Evolutionary conservation across 2,888 invertebrate species (phyloP).

Genomic region (Miltochrista miniata): DNA sequence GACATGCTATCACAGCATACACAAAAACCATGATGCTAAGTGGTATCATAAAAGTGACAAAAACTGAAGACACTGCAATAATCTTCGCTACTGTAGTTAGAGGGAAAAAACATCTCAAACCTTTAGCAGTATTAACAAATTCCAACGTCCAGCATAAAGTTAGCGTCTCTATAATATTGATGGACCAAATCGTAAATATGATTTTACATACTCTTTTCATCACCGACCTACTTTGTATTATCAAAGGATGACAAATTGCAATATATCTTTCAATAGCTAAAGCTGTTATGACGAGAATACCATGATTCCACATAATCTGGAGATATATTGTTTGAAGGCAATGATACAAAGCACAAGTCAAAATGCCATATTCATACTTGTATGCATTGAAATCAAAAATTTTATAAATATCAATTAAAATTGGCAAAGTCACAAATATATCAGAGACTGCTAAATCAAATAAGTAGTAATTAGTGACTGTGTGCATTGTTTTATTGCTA

Average conservation of each 20-base stretch:
- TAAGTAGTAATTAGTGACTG: too few relatives aligned
- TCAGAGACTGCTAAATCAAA: too few relatives aligned
- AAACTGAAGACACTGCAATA: slow-evolving; percentile 21
- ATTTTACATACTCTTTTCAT: slow-evolving; percentile 33
- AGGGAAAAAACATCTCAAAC: slow-evolving; percentile 25
- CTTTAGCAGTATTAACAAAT: slow-evolving; percentile 19
- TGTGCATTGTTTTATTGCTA: too few relatives aligned
- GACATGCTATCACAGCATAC: slow-evolving; percentile 44
- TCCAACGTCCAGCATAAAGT: slow-evolving; percentile 21
- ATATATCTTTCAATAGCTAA: too few relatives aligned
- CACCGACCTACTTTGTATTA: slow-evolving; percentile 19
- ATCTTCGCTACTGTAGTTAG: slow-evolving; percentile 14
- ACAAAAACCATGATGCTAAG: slow-evolving; percentile 36
- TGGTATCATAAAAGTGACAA: slow-evolving; percentile 40
- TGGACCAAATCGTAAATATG: slow-evolving; percentile 31
- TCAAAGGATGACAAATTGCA: slow-evolving; percentile 14
- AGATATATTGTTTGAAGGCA: slow-evolving; percentile 32
- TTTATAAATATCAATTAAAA: too few relatives aligned
- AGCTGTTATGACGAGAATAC: slow-evolving; percentile 10
- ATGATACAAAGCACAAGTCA: slow-evolving; percentile 25
- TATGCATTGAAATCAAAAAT: not conserved
- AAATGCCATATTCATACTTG: not conserved
- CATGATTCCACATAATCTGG: slow-evolving; percentile 33
- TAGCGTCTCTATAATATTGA: slow-evolving; percentile 39
- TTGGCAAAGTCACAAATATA: too few relatives aligned